Evolutionary conservation across 1,140 invertebrate species (phyloP).

Genomic region (Scaptodrosophila lebanonensis): DNA sequence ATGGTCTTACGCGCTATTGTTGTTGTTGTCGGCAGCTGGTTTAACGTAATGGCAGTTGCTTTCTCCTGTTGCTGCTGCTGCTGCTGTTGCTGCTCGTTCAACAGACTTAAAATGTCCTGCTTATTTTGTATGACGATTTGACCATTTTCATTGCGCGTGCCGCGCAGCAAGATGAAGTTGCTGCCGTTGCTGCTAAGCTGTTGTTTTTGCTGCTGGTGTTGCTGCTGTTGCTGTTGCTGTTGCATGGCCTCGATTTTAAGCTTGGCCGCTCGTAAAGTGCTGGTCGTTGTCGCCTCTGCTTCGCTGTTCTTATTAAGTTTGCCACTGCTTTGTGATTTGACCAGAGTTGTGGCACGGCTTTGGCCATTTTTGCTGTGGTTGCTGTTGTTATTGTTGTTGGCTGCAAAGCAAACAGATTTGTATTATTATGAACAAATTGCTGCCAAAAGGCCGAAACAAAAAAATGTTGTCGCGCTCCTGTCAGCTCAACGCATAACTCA

Average conservation of each 20-base stretch:
- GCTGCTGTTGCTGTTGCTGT: constrained; percentile 48
- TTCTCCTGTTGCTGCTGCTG: constrained; percentile 45
- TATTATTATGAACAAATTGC: background rate
- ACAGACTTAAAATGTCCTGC: constrained; percentile 71
- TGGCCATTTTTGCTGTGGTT: constrained; percentile 45
- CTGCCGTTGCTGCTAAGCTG: constrained; percentile 40
- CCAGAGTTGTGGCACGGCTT: constrained; percentile 34
- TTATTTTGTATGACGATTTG: constrained; percentile 77
- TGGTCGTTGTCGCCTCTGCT: constrained; percentile 52
- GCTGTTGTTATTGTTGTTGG: constrained; percentile 27
- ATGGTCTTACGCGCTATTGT: constrained; percentile 62
- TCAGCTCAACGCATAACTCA: constrained; percentile 16
- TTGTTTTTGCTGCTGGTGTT: constrained; percentile 32
- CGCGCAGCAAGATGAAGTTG: constrained; percentile 75
- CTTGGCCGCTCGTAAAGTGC: constrained; percentile 57
- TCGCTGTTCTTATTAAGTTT: constrained; percentile 45
- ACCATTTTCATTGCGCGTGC: constrained; percentile 76
- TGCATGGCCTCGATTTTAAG: constrained; percentile 73
- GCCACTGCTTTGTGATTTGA: constrained; percentile 61
- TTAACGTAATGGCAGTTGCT: constrained; percentile 61
- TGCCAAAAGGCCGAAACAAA: background rate
- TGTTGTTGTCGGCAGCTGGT: constrained; percentile 68
- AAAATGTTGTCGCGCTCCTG: background rate
- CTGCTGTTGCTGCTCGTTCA: constrained; percentile 67
- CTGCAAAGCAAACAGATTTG: constrained; percentile 9